Percentiles rank a stretch among this genome's conserved stretches.
Evolutionary conservation across 2,113 vertebrate genomes (phyloP).

Genomic region (Antigone vipio): DNA sequence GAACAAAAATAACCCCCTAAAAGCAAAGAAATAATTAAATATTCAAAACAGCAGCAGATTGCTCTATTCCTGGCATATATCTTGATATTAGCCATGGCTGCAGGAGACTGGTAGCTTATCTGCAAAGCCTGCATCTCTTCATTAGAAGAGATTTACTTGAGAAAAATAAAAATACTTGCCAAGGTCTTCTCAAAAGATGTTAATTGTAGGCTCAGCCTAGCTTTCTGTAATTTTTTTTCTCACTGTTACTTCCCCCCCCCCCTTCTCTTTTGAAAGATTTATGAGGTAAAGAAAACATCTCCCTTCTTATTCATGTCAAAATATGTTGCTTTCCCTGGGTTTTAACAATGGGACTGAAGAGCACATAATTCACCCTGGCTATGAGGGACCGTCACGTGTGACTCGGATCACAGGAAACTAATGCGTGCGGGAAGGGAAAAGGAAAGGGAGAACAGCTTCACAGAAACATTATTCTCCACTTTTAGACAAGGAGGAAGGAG

Average conservation of each 20-base stretch:
- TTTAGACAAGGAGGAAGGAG: background rate
- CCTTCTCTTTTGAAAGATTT: background rate
- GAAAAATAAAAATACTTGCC: background rate
- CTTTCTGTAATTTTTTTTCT: background rate
- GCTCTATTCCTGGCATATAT: background rate
- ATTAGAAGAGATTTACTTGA: background rate
- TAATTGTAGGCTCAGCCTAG: background rate
- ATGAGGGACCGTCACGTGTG: rapidly evolving
- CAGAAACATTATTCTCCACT: background rate
- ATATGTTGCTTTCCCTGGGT: background rate
- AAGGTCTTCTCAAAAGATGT: background rate
- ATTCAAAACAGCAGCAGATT: slow-evolving; percentile 13
- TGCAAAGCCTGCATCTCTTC: slow-evolving; percentile 1
- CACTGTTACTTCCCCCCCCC: background rate
- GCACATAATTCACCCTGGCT: background rate
- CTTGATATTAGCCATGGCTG: slow-evolving; percentile 1
- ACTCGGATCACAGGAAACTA: background rate
- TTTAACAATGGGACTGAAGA: background rate
- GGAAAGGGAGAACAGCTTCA: background rate
- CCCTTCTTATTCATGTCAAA: background rate
- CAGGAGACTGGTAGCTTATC: background rate
- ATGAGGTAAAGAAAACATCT: background rate
- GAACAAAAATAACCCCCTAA: background rate
- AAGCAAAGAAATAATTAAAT: slow-evolving; percentile 43
- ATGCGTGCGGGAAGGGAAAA: rapidly evolving